Percentiles rank a stretch among this genome's conserved stretches.
These are phyloP conservation scores for Bostrychus sinensis DNA, from an alignment of 2,113 vertebrate species.

Conservation along the genomic window DNA sequence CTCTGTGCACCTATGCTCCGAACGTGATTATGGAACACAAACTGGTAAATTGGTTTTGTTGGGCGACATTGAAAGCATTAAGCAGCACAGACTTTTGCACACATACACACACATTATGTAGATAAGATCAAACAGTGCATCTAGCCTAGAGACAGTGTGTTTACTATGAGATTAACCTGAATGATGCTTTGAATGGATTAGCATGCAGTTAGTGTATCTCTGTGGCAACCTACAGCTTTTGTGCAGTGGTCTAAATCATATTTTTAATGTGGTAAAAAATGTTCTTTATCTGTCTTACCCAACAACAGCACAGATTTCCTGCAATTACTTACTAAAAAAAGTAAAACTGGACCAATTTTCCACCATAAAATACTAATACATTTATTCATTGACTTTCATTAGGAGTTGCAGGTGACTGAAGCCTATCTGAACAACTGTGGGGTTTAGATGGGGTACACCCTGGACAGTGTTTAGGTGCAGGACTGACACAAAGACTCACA, in stretches of 20 bases:
- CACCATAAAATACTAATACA: too few relatives aligned
- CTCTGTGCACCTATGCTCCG: slow-evolving; percentile 19
- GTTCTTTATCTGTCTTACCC: too few relatives aligned
- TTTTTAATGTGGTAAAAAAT: too few relatives aligned
- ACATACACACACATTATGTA: slow-evolving; percentile 24
- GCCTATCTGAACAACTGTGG: too few relatives aligned
- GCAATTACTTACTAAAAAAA: too few relatives aligned
- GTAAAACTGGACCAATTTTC: too few relatives aligned
- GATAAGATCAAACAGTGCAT: slow-evolving; percentile 46
- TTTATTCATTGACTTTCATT: too few relatives aligned
- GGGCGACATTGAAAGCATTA: slow-evolving; percentile 24
- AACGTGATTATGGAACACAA: slow-evolving; percentile 39
- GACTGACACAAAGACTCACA: too few relatives aligned
- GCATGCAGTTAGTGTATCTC: slow-evolving; percentile 8
- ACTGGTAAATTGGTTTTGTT: slow-evolving; percentile 50
- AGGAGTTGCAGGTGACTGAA: too few relatives aligned
- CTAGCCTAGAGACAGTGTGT: slow-evolving; percentile 44
- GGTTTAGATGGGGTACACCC: too few relatives aligned
- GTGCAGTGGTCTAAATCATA: neutral
- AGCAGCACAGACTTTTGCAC: slow-evolving; percentile 20
- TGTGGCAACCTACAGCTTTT: slow-evolving; percentile 23
- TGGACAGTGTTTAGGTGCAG: too few relatives aligned
- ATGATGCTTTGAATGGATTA: slow-evolving; percentile 46
- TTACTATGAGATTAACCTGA: slow-evolving; percentile 58
- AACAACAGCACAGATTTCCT: too few relatives aligned